phyloP scores from a whole-genome alignment of 2,888 invertebrate species.

The Drosophila mayaguana region DNA sequence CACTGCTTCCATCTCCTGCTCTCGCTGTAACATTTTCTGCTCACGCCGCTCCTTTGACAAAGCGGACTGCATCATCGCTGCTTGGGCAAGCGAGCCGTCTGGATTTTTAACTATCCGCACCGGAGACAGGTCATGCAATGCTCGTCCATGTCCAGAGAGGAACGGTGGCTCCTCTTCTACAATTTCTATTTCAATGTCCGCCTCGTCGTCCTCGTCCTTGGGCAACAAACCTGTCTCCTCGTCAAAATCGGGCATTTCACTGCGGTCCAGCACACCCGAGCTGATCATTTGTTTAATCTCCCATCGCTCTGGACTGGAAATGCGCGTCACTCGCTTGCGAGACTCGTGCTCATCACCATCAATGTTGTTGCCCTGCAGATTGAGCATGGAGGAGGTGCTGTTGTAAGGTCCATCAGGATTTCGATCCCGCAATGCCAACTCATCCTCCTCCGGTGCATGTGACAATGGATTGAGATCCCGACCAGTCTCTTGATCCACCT shows the following conservation, averaged over 20 bases:
- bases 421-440: conserved; percentile 86
- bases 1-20: conserved; percentile 94
- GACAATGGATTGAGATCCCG: conserved; percentile 96
- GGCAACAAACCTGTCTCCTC: conserved; percentile 96
- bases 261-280: conserved; percentile 95
- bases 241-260: conserved; percentile 98
- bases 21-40: conserved; percentile 97
- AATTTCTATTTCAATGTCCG: conserved; percentile 98
- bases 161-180: conserved; percentile 99
- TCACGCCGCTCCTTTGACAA: conserved; percentile 98
- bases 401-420: conserved; percentile 96
- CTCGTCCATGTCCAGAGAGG: conserved; percentile 95
- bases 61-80: conserved; percentile 99
- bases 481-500: conserved; percentile 98
- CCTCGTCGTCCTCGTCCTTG: conserved; percentile 96
- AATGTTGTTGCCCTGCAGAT: conserved; percentile 85
- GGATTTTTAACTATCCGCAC: conserved; percentile 99
- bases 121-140: conserved; percentile 96
- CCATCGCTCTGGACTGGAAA: conserved; percentile 98
- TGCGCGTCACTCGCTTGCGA: conserved; percentile 93
- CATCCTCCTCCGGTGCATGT: conserved; percentile 88
- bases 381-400: conserved; percentile 87
- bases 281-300: conserved; percentile 99
- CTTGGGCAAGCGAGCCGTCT: conserved; percentile 98
- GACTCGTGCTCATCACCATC: conserved; percentile 93